Conservation (phyloP, 2,113 vertebrate genomes). For the Acanthisitta chloris region DNA sequence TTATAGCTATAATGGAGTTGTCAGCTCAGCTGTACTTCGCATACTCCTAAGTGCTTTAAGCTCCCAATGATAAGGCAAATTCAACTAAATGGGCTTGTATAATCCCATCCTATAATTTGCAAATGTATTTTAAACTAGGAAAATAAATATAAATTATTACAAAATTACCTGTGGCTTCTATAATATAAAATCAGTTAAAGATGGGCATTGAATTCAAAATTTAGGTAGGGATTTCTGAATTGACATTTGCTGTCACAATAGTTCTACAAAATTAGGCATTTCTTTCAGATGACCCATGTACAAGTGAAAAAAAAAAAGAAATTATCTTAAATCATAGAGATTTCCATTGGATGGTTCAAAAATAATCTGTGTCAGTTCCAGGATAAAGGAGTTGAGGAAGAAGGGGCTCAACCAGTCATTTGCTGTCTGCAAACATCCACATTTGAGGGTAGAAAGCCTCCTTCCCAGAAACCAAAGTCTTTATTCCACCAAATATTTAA, state of each 20-base stretch:
- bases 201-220: neutral
- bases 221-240: neutral
- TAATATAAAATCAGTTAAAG: neutral
- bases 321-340: neutral
- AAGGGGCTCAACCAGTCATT: neutral
- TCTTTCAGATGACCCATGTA: neutral
- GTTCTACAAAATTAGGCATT: neutral
- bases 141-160: neutral
- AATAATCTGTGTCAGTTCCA: neutral
- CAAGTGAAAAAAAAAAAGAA: neutral
- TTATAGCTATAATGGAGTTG: neutral
- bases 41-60: fast-evolving
- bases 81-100: neutral
- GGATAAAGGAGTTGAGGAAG: neutral
- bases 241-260: neutral
- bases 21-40: neutral
- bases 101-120: neutral
- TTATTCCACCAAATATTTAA: neutral
- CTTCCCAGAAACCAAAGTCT: neutral
- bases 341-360: neutral
- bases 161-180: neutral
- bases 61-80: neutral
- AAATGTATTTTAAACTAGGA: neutral
- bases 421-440: neutral
- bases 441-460: neutral